Evolutionary conservation across 2,797 vertebrate species (phyloP).

Genomic region (Dendrocincla tyrannina): DNA sequence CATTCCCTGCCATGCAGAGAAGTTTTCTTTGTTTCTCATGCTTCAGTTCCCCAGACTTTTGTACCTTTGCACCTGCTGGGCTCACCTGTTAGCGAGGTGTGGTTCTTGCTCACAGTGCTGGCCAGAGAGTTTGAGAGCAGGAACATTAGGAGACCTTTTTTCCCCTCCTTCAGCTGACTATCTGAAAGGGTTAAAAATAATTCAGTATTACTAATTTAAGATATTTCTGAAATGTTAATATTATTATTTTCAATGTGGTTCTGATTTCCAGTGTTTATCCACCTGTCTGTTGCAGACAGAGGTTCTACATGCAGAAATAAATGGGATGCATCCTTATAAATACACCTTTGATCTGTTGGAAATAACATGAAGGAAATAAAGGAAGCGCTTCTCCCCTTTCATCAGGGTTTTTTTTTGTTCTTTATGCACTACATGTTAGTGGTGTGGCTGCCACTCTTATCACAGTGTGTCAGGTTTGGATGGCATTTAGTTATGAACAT

Average conservation of each 20-base stretch:
- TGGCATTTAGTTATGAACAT: background rate
- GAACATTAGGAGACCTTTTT: background rate
- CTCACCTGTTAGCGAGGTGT: background rate
- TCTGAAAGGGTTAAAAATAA: background rate
- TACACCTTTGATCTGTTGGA: background rate
- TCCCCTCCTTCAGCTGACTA: background rate
- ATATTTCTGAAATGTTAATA: background rate
- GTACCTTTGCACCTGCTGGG: background rate
- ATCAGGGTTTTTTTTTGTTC: background rate
- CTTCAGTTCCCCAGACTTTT: background rate
- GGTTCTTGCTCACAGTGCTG: background rate
- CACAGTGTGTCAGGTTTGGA: background rate
- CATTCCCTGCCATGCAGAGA: background rate
- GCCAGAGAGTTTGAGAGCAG: background rate
- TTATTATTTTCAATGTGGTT: background rate
- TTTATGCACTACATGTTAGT: background rate
- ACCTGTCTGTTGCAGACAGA: background rate
- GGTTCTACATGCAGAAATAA: background rate
- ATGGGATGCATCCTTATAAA: background rate
- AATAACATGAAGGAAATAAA: background rate
- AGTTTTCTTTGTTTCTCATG: background rate
- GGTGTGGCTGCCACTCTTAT: background rate
- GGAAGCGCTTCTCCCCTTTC: background rate
- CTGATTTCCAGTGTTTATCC: background rate
- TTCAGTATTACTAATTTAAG: background rate